These are phyloP conservation scores for Scaptomyza montana DNA, from an alignment of 1,140 invertebrate species.

Conservation along the genomic window DNA sequence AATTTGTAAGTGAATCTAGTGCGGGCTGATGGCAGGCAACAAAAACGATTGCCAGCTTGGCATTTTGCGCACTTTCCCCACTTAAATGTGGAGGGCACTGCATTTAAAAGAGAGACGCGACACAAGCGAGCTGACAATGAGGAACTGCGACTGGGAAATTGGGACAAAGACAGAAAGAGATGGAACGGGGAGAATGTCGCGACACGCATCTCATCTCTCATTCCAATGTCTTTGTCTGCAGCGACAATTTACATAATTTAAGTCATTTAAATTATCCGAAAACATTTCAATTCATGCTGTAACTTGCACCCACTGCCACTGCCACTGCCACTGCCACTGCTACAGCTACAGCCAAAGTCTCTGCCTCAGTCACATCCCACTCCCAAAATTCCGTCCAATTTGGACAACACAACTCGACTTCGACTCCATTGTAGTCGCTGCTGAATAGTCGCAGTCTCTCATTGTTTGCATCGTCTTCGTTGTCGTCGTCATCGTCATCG, in stretches of 20 bases:
- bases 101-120: conserved; percentile 23
- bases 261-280: conserved; percentile 82
- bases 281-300: conserved; percentile 75
- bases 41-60: conserved; percentile 3
- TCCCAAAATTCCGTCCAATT: conserved; percentile 19
- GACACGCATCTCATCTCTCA: conserved; percentile 18
- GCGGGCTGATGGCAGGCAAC: conserved; percentile 48
- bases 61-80: conserved; percentile 1
- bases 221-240: conserved; percentile 63
- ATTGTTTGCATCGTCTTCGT: conserved; percentile 21
- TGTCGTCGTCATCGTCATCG: conserved; percentile 28
- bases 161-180: conserved; percentile 5
- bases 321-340: background rate
- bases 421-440: conserved; percentile 36
- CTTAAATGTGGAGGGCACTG: conserved; percentile 11
- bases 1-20: conserved; percentile 84
- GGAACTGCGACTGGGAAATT: conserved; percentile 26
- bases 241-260: conserved; percentile 83
- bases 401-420: background rate
- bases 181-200: background rate
- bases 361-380: conserved; percentile 22
- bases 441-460: conserved; percentile 26
- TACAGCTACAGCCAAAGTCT: too few relatives aligned
- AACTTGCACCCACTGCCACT: conserved; percentile 45
- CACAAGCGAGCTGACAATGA: conserved; percentile 12